Conservation (phyloP, 1,140 invertebrate species). For the Calycopis cecrops region DNA sequence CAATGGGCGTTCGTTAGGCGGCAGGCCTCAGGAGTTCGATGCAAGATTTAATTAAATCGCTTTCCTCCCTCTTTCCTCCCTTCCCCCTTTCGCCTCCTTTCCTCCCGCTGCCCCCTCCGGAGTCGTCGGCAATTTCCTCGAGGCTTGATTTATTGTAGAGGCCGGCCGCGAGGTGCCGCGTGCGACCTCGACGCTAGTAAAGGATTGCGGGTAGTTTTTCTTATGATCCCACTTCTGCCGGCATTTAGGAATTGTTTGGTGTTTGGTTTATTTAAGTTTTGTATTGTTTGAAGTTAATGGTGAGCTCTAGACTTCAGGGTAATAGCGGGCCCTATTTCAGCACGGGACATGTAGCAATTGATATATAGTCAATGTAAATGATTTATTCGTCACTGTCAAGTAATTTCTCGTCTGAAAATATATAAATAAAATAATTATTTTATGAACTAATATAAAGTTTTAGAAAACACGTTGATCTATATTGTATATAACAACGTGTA, state of each 20-base stretch:
- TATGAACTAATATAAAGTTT: too few relatives aligned
- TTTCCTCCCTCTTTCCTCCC: constrained; percentile 36
- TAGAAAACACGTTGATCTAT: too few relatives aligned
- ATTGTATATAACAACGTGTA: too few relatives aligned
- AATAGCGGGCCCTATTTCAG: too few relatives aligned
- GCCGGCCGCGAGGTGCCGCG: constrained; percentile 47
- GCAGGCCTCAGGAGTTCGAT: constrained; percentile 68
- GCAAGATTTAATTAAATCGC: constrained; percentile 71
- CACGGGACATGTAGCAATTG: too few relatives aligned
- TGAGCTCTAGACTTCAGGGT: too few relatives aligned
- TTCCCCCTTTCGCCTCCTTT: constrained; percentile 3
- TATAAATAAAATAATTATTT: too few relatives aligned
- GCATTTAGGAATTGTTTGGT: constrained; percentile 1
- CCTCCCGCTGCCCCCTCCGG: constrained; percentile 19
- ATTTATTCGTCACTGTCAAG: too few relatives aligned
- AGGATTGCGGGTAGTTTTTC: constrained; percentile 55
- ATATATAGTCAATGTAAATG: too few relatives aligned
- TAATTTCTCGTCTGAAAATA: too few relatives aligned
- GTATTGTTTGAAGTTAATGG: too few relatives aligned
- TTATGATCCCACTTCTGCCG: constrained; percentile 15
- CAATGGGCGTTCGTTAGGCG: constrained; percentile 71
- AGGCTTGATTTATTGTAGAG: constrained; percentile 78
- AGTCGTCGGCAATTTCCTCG: constrained; percentile 69
- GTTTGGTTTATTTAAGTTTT: too few relatives aligned
- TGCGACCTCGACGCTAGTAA: constrained; percentile 48